Percentiles rank a stretch among this genome's conserved stretches.
These are phyloP conservation scores for Otocyon megalotis DNA, from an alignment of 2,113 vertebrate species.

Conservation along the genomic window DNA sequence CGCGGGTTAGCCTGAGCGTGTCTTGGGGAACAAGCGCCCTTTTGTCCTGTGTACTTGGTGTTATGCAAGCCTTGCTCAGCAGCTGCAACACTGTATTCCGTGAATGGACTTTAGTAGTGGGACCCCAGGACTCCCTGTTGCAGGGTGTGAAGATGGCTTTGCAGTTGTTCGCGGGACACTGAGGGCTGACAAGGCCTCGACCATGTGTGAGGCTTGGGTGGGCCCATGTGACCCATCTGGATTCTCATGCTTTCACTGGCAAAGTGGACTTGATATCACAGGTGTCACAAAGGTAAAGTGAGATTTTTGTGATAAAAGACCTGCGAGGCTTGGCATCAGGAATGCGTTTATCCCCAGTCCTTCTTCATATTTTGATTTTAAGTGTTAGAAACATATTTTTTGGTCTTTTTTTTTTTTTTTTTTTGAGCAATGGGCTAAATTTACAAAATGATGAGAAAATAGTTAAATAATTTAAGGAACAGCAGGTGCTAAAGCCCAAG, in stretches of 20 bases:
- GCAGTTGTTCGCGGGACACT: not conserved
- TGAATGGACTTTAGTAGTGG: not conserved
- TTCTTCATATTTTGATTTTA: constrained; percentile 21
- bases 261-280: not conserved
- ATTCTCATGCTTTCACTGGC: not conserved
- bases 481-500: not conserved
- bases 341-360: not conserved
- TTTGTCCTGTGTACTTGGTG: not conserved
- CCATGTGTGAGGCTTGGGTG: not conserved
- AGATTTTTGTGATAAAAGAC: not conserved
- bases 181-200: not conserved
- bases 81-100: not conserved
- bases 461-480: constrained; percentile 6
- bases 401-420: not conserved
- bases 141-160: not conserved
- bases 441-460: not conserved
- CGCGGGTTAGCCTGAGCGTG: not conserved
- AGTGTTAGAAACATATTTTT: not conserved
- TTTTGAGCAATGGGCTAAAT: not conserved
- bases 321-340: not conserved
- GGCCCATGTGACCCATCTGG: not conserved
- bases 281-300: not conserved
- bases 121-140: not conserved
- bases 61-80: not conserved
- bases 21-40: too few species aligned